phyloP scores from a whole-genome alignment of 2,797 vertebrate genomes.

The Semotilus atromaculatus region DNA sequence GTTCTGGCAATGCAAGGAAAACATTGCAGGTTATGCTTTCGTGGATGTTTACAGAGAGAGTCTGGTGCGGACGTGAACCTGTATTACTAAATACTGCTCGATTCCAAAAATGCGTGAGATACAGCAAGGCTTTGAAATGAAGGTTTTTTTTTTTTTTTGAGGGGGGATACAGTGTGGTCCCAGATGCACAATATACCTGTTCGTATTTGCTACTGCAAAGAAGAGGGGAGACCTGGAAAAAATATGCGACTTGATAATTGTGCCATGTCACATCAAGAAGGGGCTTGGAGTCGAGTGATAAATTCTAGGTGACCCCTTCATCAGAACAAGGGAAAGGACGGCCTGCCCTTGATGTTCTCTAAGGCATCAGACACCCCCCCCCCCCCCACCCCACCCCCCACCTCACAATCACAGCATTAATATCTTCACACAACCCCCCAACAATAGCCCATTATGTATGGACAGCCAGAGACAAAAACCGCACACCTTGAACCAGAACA shows the following conservation, averaged over 20 bases:
- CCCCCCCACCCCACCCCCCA: slow-evolving; percentile 11
- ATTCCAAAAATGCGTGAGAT: not conserved
- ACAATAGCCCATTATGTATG: slow-evolving; percentile 82
- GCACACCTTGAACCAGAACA: slow-evolving; percentile 79
- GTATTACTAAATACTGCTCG: not conserved
- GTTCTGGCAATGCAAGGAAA: slow-evolving; percentile 60
- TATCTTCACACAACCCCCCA: slow-evolving; percentile 77
- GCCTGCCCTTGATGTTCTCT: slow-evolving; percentile 74
- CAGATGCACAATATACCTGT: not conserved
- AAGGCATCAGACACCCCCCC: slow-evolving; percentile 73
- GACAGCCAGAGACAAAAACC: slow-evolving; percentile 75
- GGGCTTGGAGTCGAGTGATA: slow-evolving; percentile 67
- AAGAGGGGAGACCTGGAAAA: slow-evolving; percentile 41
- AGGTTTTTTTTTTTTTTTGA: not conserved
- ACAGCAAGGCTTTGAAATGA: not conserved
- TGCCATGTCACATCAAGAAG: slow-evolving; percentile 50
- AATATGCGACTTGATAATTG: slow-evolving; percentile 61
- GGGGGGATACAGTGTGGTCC: not conserved
- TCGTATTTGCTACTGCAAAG: slow-evolving; percentile 63
- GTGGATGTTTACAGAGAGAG: slow-evolving; percentile 34
- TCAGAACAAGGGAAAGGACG: slow-evolving; percentile 74
- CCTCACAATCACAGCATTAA: slow-evolving; percentile 74
- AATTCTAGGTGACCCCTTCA: slow-evolving; percentile 79
- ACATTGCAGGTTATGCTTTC: not conserved
- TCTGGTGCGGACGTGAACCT: not conserved